Evolutionary conservation across 2,113 vertebrate genomes (phyloP).

Genomic region (Limanda limanda): DNA sequence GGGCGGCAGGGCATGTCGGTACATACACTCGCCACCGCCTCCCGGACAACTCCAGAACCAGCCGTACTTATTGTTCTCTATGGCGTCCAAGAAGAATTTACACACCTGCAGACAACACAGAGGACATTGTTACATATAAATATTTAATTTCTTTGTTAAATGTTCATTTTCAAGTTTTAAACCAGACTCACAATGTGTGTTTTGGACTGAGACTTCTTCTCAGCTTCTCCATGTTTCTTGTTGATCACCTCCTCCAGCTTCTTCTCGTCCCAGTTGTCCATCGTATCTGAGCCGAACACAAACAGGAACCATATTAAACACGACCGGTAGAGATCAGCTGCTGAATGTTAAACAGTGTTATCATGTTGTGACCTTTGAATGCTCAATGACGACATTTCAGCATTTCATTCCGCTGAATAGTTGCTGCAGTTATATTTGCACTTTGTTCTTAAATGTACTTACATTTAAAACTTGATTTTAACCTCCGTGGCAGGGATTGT

Average conservation of each 20-base stretch:
- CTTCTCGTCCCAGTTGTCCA: slow-evolving; percentile 99
- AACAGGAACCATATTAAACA: not conserved
- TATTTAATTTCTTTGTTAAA: too few relatives aligned
- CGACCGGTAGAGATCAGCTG: too few relatives aligned
- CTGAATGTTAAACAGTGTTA: too few relatives aligned
- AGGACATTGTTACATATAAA: not conserved
- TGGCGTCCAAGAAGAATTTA: slow-evolving; percentile 95
- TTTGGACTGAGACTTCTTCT: slow-evolving; percentile 95
- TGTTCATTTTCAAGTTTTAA: too few relatives aligned
- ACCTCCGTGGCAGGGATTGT: too few relatives aligned
- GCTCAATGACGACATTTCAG: too few relatives aligned
- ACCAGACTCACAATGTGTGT: slow-evolving; percentile 92
- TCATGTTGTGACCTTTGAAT: too few relatives aligned
- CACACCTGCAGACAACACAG: slow-evolving; percentile 86
- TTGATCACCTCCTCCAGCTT: slow-evolving; percentile 98
- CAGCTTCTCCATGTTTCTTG: slow-evolving; percentile 97
- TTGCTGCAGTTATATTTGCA: too few relatives aligned
- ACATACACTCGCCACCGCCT: slow-evolving; percentile 94
- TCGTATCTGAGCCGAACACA: slow-evolving; percentile 87
- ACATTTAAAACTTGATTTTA: too few relatives aligned
- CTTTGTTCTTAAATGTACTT: too few relatives aligned
- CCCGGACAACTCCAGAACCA: slow-evolving; percentile 99
- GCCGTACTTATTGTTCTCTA: slow-evolving; percentile 97
- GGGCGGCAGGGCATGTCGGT: slow-evolving; percentile 95
- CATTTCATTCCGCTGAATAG: too few relatives aligned